Base-by-base conservation (phyloP, 92 coral and sea anemone species). In the Parazoanthus darwini region DNA sequence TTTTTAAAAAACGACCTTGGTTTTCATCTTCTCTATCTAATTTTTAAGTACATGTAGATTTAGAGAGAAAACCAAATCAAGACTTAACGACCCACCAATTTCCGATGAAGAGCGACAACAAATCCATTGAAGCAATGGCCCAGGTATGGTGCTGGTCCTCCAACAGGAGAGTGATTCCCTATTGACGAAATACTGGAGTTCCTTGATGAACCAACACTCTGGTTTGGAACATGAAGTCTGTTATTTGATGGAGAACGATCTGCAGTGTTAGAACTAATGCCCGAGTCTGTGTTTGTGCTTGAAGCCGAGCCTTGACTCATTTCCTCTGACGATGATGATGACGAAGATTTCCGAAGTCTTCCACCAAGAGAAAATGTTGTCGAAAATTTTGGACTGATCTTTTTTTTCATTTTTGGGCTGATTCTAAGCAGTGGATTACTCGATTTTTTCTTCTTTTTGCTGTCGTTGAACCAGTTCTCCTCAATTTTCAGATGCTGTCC, bases 71-170 rank as follows among this genome's bases (percentile, higher is more conserved):
- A 54, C 59, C 59, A 54, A 54, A 54, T 54, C 3, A 14, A 54
- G 20, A 54, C 59, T 13, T 16, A 18, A 56, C 37, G 56, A 92
- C 94, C 89, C 70, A 97, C 99, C 93, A 92, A 92, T 92, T 97
- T 97, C 65, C 99, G 90, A 88, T 97, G 98, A 84, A 97, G 88
- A 33, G 97, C 99, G 70, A 97, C 95, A 78, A 96, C 96, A 85
- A 94, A 97, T 20, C 99, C 96, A 72, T 79, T 88, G 56, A 94
- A 94, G 85, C 95, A 91, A 44, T 89, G 89, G 26, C 94, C 94
- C 42, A 91, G 74, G 72, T 88, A 94, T 22, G 97, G 91, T 13
- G 94, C 77, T 29, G 97, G 92, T 75, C 94, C 94, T 71, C 85
- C 82, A 22, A 89, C 63, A 50, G 97, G 95, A 11, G 95, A 84